phyloP scores from a whole-genome alignment of 1,140 invertebrate species.

The Listronotus oregonensis region DNA sequence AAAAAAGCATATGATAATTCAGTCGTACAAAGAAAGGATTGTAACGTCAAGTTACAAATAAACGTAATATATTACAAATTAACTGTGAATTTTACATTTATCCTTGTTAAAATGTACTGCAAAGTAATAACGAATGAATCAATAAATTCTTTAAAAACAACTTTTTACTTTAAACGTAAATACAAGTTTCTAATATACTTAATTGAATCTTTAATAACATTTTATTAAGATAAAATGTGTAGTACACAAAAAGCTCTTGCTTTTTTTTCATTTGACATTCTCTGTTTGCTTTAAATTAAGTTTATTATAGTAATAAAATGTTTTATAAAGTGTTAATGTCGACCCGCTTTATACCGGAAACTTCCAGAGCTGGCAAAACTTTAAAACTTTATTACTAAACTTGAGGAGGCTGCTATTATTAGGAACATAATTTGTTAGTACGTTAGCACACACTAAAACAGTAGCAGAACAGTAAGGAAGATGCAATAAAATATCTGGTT shows the following conservation, averaged over 20 bases:
- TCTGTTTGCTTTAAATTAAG: background rate
- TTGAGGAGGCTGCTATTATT: background rate
- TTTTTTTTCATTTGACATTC: too few relatives aligned
- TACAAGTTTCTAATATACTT: too few relatives aligned
- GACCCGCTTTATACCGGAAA: background rate
- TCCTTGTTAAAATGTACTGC: too few relatives aligned
- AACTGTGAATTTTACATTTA: too few relatives aligned
- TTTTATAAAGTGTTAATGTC: constrained; percentile 4
- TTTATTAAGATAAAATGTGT: background rate
- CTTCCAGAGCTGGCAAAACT: constrained; percentile 1
- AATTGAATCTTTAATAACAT: background rate
- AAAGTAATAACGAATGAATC: too few relatives aligned
- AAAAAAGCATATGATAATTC: too few relatives aligned
- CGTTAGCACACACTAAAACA: constrained; percentile 1
- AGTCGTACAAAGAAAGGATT: too few relatives aligned
- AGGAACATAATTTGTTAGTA: constrained; percentile 2
- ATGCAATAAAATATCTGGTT: constrained; percentile 9
- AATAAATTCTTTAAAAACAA: too few relatives aligned
- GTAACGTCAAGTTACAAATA: too few relatives aligned
- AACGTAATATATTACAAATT: too few relatives aligned
- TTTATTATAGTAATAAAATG: constrained; percentile 8
- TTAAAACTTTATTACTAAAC: constrained; percentile 6
- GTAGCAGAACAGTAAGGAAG: background rate
- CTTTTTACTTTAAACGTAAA: too few relatives aligned
- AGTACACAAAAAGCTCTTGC: too few relatives aligned